Evolutionary conservation across 2,888 invertebrate genomes (phyloP).

Genomic region (Itoplectis maculator): DNA sequence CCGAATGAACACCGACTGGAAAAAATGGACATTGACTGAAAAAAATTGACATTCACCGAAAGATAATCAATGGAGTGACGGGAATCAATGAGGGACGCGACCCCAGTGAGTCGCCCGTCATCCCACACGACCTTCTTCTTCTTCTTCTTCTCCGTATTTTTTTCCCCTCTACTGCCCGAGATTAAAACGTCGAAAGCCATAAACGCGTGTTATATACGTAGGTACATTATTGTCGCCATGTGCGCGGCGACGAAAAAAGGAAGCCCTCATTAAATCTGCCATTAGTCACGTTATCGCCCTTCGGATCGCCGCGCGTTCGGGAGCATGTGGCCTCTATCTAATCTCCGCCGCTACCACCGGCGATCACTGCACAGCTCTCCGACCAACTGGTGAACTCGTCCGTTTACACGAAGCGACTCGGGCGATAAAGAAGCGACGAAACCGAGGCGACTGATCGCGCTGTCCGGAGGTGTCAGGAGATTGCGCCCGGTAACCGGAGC

Average conservation of each 20-base stretch:
- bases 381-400: not conserved
- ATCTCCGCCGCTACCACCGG: conserved; percentile 62
- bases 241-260: not conserved
- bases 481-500: conserved; percentile 48
- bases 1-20: not conserved
- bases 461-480: conserved; percentile 29
- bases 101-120: not conserved
- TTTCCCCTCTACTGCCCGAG: conserved; percentile 4
- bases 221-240: conserved; percentile 30
- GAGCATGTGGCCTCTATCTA: conserved; percentile 69
- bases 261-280: conserved; percentile 62
- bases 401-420: not conserved
- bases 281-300: conserved; percentile 60
- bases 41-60: not conserved
- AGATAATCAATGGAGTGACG: conserved; percentile 8
- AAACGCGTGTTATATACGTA: not conserved
- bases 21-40: not conserved
- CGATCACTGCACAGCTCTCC: too few relatives aligned
- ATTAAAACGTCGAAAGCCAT: conserved; percentile 35
- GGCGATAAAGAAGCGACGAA: not conserved
- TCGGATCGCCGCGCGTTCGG: conserved; percentile 52
- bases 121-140: not conserved
- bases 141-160: not conserved
- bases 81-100: conserved; percentile 11
- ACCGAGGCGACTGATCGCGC: conserved; percentile 1